Conservation (phyloP, 2,888 invertebrate species). For the Formica aserva region DNA sequence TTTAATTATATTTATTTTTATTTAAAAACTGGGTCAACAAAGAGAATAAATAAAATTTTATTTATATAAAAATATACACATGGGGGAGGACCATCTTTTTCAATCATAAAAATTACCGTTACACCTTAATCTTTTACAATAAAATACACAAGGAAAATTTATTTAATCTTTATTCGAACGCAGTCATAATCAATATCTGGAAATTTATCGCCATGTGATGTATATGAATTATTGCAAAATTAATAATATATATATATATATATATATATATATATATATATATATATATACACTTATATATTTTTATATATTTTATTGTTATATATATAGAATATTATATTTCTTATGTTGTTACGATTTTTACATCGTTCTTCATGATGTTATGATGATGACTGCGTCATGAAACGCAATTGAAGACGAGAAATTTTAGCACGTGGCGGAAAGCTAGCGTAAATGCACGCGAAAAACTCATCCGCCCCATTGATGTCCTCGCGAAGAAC, state of each 20-base stretch:
- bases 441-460: background rate
- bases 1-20: background rate
- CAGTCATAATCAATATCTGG: background rate
- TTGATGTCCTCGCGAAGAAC: constrained; percentile 1
- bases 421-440: background rate
- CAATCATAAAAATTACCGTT: background rate
- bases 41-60: too few relatives aligned
- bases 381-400: background rate
- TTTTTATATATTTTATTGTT: too few relatives aligned
- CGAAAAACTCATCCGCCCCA: background rate
- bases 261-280: too few relatives aligned
- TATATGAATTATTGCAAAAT: background rate
- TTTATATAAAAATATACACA: too few relatives aligned
- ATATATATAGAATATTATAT: too few relatives aligned
- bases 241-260: background rate
- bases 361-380: background rate
- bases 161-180: background rate
- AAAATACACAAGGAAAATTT: background rate
- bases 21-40: background rate
- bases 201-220: background rate
- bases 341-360: too few relatives aligned
- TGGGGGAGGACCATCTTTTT: background rate
- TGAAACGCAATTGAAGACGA: background rate
- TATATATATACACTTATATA: too few relatives aligned
- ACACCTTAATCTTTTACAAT: too few relatives aligned